phyloP scores from a whole-genome alignment of 2,888 invertebrate genomes.

The Anodontia alba region DNA sequence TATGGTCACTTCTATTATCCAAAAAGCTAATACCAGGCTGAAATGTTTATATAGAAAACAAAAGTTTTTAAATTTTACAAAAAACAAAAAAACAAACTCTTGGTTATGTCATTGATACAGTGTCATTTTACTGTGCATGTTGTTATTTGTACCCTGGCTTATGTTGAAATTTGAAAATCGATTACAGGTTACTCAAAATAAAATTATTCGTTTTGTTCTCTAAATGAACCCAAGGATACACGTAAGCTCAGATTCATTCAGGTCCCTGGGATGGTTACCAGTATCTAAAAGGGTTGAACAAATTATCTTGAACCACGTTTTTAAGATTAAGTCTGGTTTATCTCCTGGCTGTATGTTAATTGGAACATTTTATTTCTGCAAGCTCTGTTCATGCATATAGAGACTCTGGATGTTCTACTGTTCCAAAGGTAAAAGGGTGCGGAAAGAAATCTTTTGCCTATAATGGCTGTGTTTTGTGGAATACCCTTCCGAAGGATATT shows the following conservation, averaged over 20 bases:
- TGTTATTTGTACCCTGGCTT: neutral
- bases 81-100: neutral
- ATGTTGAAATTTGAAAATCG: neutral
- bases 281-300: neutral
- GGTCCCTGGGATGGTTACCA: neutral
- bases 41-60: constrained; percentile 14
- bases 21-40: constrained; percentile 36
- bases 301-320: neutral
- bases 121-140: neutral
- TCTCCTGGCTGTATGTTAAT: neutral
- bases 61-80: neutral
- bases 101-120: too few relatives aligned
- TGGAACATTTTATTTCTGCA: neutral
- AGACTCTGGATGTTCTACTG: too few relatives aligned
- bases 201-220: neutral
- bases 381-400: too few relatives aligned
- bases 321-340: neutral
- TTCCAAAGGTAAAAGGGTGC: too few relatives aligned
- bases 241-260: neutral
- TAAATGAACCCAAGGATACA: neutral
- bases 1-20: neutral
- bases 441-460: too few relatives aligned
- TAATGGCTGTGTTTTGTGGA: too few relatives aligned
- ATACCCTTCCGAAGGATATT: too few relatives aligned
- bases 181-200: neutral